Evolutionary conservation across 1,140 invertebrate species (phyloP).

Genomic region (Belonocnema kinseyi): DNA sequence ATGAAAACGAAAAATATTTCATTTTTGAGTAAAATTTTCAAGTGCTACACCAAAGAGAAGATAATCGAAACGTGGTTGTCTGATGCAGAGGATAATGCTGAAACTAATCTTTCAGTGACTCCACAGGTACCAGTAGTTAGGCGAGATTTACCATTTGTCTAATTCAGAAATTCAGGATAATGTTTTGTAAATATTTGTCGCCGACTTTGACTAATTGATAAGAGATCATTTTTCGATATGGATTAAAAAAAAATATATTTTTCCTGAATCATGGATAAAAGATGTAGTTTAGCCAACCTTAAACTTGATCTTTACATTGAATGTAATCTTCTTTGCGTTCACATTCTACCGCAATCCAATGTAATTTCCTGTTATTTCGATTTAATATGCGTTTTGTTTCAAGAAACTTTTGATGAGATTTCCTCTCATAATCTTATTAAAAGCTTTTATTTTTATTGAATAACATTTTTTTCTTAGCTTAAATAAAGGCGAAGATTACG

Average conservation of each 20-base stretch:
- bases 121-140: slow-evolving; percentile 45
- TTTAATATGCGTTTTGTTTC: neutral
- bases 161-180: no score
- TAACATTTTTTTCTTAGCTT: no score
- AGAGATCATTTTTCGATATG: neutral
- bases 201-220: no score
- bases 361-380: neutral
- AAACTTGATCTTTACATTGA: slow-evolving; percentile 6
- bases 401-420: no score
- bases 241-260: neutral
- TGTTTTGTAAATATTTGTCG: no score
- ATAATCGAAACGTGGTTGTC: slow-evolving; percentile 23
- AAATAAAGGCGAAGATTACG: no score
- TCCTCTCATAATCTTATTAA: no score
- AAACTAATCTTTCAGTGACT: slow-evolving; percentile 7
- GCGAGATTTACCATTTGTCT: neutral
- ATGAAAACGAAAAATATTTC: slow-evolving; percentile 61
- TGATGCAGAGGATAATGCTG: slow-evolving; percentile 36
- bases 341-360: neutral
- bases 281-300: neutral
- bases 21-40: slow-evolving; percentile 58
- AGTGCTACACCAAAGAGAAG: slow-evolving; percentile 49
- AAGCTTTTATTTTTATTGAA: no score
- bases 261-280: neutral
- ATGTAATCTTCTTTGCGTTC: neutral